These are phyloP conservation scores for Machimus rusticus DNA, from an alignment of 2,888 invertebrate genomes.

Conservation along the genomic window DNA sequence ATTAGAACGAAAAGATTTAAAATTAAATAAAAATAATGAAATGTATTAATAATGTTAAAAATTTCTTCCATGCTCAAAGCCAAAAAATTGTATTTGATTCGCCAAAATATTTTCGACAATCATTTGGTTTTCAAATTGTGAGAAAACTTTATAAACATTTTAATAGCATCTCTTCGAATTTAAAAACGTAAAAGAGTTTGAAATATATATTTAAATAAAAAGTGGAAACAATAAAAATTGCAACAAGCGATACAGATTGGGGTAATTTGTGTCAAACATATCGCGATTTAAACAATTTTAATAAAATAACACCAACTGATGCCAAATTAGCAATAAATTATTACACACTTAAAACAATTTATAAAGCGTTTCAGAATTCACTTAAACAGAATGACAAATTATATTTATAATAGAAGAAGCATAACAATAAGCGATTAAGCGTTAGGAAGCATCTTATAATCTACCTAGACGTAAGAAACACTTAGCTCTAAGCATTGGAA, in stretches of 20 bases:
- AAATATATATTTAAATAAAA: not conserved
- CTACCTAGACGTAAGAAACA: not conserved
- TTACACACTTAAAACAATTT: not conserved
- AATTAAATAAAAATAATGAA: not conserved
- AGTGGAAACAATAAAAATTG: not conserved
- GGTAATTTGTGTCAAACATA: not conserved
- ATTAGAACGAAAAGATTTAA: not conserved
- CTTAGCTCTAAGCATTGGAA: not conserved
- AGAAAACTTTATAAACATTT: not conserved
- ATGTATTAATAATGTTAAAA: not conserved
- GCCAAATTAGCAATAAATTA: slow-evolving; percentile 31
- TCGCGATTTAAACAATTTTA: not conserved
- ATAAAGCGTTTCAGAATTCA: not conserved
- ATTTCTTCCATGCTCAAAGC: not conserved
- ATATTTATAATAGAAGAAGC: not conserved
- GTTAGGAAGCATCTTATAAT: not conserved
- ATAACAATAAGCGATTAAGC: not conserved
- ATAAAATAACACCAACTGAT: not conserved
- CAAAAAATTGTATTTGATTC: not conserved
- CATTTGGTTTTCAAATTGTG: slow-evolving; percentile 6
- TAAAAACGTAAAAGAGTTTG: not conserved
- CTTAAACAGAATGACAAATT: not conserved
- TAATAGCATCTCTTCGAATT: not conserved
- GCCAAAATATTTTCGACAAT: slow-evolving; percentile 5
- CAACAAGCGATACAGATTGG: not conserved